Evolutionary conservation across 2,888 invertebrate species (phyloP).

Genomic region (Eumacrocentrus americanus): DNA sequence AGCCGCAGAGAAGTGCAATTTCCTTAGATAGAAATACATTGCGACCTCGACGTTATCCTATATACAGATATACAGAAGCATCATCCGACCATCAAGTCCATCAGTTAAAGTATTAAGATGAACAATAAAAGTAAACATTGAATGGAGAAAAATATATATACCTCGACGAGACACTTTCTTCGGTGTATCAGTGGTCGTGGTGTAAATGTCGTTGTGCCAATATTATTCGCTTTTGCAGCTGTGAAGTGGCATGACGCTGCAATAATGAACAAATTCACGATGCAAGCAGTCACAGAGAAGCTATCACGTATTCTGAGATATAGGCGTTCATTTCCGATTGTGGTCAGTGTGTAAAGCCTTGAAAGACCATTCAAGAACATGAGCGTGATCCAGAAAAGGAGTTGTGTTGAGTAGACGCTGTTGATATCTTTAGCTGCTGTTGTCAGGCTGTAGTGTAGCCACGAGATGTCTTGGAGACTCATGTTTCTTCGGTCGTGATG

Average conservation of each 20-base stretch:
- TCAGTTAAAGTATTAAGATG: too few species aligned
- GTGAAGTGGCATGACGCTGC: constrained; percentile 41
- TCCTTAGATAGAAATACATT: constrained; percentile 42
- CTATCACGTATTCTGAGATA: constrained; percentile 34
- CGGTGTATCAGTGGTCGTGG: constrained; percentile 25
- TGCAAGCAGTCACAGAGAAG: constrained; percentile 36
- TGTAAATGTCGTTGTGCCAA: constrained; percentile 27
- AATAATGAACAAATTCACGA: constrained; percentile 39
- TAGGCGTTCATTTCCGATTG: constrained; percentile 16
- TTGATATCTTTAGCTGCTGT: constrained; percentile 44
- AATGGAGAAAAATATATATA: constrained; percentile 13
- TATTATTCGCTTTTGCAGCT: constrained; percentile 36
- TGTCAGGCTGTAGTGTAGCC: constrained; percentile 41
- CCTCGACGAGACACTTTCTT: constrained; percentile 30
- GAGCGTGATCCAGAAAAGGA: constrained; percentile 43
- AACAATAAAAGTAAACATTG: neutral
- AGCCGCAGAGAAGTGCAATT: constrained; percentile 39
- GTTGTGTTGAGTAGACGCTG: constrained; percentile 41
- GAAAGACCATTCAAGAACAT: constrained; percentile 43
- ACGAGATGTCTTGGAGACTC: constrained; percentile 42
- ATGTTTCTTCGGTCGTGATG: neutral
- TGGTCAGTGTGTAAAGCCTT: constrained; percentile 42
- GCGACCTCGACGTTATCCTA: constrained; percentile 44
- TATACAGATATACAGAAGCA: constrained; percentile 7
- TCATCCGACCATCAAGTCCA: too few species aligned